phyloP scores from a whole-genome alignment of 1,140 invertebrate genomes.

The Pachyrhynchus sulphureomaculatus region DNA sequence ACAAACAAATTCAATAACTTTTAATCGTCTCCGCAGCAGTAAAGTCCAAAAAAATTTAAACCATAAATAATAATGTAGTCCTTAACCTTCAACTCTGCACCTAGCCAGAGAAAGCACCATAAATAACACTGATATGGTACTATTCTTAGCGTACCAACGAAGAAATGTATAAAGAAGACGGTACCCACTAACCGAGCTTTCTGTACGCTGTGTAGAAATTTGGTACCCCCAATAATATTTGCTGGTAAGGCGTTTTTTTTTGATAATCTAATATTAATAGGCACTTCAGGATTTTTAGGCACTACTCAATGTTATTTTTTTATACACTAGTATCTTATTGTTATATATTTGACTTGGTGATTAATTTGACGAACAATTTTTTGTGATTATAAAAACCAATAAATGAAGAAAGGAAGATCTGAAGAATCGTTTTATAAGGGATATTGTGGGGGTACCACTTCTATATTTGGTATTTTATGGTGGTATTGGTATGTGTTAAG shows the following conservation, averaged over 20 bases:
- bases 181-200: neutral
- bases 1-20: too few relatives aligned
- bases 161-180: neutral
- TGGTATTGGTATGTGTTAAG: slow-evolving; percentile 2
- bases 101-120: neutral
- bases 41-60: too few relatives aligned
- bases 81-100: slow-evolving; percentile 11
- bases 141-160: neutral
- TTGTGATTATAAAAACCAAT: too few relatives aligned
- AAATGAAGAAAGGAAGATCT: slow-evolving; percentile 5
- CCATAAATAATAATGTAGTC: too few relatives aligned
- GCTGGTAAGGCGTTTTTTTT: neutral
- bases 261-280: neutral
- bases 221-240: neutral
- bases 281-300: neutral
- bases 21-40: too few relatives aligned
- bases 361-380: too few relatives aligned
- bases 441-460: neutral
- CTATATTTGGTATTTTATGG: neutral
- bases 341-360: too few relatives aligned
- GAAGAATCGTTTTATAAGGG: slow-evolving; percentile 8
- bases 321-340: too few relatives aligned
- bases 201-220: neutral
- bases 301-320: too few relatives aligned
- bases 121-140: neutral